Base-by-base conservation (phyloP, 2,888 invertebrate genomes). In the Latrodectus hesperus region DNA sequence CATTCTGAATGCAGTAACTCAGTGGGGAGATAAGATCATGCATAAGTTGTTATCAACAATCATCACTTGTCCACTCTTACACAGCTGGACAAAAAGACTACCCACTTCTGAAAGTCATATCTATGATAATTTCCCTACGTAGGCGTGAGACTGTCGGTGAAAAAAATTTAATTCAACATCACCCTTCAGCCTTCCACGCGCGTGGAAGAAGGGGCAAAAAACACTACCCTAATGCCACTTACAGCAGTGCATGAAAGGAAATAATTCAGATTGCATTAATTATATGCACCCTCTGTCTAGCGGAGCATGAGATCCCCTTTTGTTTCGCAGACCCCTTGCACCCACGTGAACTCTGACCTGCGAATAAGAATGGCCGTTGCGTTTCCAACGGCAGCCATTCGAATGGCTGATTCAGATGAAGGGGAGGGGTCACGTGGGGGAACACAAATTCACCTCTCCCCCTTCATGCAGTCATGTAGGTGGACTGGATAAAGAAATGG, bases 271-370 rank as follows among this genome's bases (percentile, higher is more conserved):
- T 12, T 60, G 60, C 60, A 11, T 60, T 60, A 60, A 60, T 60
- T 60, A 60, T 60, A 60, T 60, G 60, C 60, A 60, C 60, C n/a
- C 14, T 60, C 6, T 11, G 10, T n/a, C 38, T 38, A 38, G 38
- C 60, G 10, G 14, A 12, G 14, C 60, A 12, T 10, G 60, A 16
- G 60, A 9, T 60, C 60, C 60, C 60, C n/a, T 60, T 60, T 60
- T 60, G 60, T 60, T 60, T 60, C 60, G 60, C n/a, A 38, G 38
- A 38, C 70, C 22, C 68, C 17, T 11, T 12, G 49, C 71, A 79
- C 75, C 76, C 86, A 86, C 86, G 86, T 77, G 86, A 72, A 81
- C 86, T 77, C 67, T 81, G 76, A 81, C 86, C 86, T 76, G 53
- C 81, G 77, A 81, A 80, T 81, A 75, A 80, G 72, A 38, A 84